Evolutionary conservation across 1,140 invertebrate genomes (phyloP), one percentile per base, ranked within the genome.

Genomic region (Drosophila kurseongensis): DNA sequence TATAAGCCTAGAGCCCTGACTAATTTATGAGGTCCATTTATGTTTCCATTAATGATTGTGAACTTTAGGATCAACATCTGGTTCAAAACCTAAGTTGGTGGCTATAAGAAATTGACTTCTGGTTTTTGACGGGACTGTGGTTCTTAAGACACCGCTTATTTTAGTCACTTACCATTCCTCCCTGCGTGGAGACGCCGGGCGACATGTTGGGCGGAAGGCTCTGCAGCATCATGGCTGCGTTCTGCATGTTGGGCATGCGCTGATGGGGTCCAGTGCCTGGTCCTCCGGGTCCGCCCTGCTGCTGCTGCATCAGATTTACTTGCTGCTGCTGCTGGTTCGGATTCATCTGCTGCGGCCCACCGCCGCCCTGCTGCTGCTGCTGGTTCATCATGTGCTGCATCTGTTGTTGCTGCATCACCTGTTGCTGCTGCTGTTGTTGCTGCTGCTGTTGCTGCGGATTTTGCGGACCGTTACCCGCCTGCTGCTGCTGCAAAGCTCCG

Each of bases 321-420:
- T 85, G 74, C 42, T 76, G 73, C 59, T 83, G 79, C 67, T 91
- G 91, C 45, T 91, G 89, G 12, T 88, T 79, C 1, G 89, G 86
- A 16, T 85, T 94, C 93, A 90, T 94, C 93, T 52, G 93, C 91
- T 92, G 94, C 8, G 84, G 84, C 14, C 67, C 82, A 9, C 80
- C 27, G 18, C 93, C 92, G 78, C 51, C 51, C 29, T 75, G 73
- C 91, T 92, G 94, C 51, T 94, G 93, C 2, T 32, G 29, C 82
- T 94, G 92, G 38, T 76, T 93, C 92, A 93, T 93, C 93, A 93
- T 93, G 63, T 93, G 93, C 77, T 93, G 93, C 73, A 93, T 88
- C 66, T 85, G 90, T 58, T 93, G 93, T 51, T 93, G 93, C 78
- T 93, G 93, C 77, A 93, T 93, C 65, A 91, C 92, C 62, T 93